Percentiles rank a stretch among this genome's conserved stretches.
phyloP scores from a whole-genome alignment of 37 sponge, comb jelly and placozoan species.

The Aphrocallistes beatrix region DNA sequence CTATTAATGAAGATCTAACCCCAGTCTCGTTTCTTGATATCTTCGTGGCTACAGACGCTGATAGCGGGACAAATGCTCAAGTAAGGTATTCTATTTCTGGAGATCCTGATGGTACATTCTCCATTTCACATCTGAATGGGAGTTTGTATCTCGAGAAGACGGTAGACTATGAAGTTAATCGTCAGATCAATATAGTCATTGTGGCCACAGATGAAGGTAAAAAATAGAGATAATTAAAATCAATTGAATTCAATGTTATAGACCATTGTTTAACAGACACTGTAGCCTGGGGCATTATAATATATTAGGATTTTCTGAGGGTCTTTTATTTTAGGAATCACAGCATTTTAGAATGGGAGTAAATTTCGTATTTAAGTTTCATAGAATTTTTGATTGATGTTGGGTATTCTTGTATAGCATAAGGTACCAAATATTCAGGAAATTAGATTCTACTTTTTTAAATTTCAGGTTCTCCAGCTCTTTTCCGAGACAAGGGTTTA shows the following conservation, averaged over 20 bases:
- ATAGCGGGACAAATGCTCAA: neutral
- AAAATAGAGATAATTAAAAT: too few species aligned
- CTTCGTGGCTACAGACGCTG: neutral
- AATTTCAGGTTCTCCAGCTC: neutral
- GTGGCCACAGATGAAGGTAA: neutral
- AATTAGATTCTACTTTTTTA: too few species aligned
- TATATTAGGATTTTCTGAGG: too few species aligned
- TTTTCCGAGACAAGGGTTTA: neutral
- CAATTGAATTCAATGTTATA: too few species aligned
- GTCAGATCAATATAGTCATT: neutral
- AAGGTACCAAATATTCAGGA: too few species aligned
- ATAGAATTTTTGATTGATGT: too few species aligned
- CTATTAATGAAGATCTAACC: neutral
- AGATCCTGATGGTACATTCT: neutral
- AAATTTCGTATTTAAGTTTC: too few species aligned
- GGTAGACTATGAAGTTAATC: neutral
- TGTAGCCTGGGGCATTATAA: too few species aligned
- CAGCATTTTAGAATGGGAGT: too few species aligned
- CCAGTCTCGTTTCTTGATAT: neutral
- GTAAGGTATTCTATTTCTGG: neutral
- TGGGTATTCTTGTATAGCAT: too few species aligned
- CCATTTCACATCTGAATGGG: neutral
- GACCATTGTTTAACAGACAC: too few species aligned
- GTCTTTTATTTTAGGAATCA: too few species aligned
- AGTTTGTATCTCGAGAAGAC: neutral